phyloP scores from a whole-genome alignment of 2,888 invertebrate species.

The Erebia epiphron region DNA sequence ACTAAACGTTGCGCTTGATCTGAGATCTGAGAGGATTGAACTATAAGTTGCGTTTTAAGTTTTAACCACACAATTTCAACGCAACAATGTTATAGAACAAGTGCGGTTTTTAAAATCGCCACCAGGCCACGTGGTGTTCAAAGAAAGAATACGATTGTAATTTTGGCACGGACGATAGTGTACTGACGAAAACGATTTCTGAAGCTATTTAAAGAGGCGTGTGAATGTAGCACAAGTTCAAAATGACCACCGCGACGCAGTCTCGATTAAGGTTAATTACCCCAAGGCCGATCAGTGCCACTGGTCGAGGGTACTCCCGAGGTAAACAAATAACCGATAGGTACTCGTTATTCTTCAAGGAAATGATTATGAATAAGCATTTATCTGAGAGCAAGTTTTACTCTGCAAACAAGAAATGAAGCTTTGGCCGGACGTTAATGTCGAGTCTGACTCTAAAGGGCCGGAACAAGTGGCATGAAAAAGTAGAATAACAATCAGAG shows the following conservation, averaged over 20 bases:
- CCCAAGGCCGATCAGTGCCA: constrained; percentile 69
- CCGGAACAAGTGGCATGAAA: too few species aligned
- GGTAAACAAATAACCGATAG: neutral
- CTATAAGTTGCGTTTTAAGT: constrained; percentile 28
- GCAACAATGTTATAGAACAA: constrained; percentile 23
- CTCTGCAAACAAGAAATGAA: too few species aligned
- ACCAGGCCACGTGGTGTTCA: constrained; percentile 70
- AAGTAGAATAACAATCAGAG: too few species aligned
- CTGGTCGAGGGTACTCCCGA: constrained; percentile 32
- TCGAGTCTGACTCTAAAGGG: too few species aligned
- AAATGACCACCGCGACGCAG: constrained; percentile 59
- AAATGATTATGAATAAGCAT: neutral
- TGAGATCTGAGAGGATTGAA: neutral
- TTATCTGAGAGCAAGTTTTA: too few species aligned
- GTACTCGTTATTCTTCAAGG: neutral
- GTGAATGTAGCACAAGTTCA: constrained; percentile 79
- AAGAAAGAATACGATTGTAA: constrained; percentile 60
- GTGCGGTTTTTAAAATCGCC: constrained; percentile 44
- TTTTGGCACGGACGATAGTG: constrained; percentile 65
- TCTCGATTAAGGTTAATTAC: constrained; percentile 75
- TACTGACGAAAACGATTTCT: constrained; percentile 55
- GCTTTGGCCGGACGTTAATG: too few species aligned
- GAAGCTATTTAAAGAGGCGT: constrained; percentile 71
- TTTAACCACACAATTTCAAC: neutral
- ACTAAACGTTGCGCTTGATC: constrained; percentile 40